A percentile compares a stretch with the other conserved stretches of the same genome.
Conservation (phyloP, 2,113 vertebrate genomes). For the Notarius lentiginosus region DNA sequence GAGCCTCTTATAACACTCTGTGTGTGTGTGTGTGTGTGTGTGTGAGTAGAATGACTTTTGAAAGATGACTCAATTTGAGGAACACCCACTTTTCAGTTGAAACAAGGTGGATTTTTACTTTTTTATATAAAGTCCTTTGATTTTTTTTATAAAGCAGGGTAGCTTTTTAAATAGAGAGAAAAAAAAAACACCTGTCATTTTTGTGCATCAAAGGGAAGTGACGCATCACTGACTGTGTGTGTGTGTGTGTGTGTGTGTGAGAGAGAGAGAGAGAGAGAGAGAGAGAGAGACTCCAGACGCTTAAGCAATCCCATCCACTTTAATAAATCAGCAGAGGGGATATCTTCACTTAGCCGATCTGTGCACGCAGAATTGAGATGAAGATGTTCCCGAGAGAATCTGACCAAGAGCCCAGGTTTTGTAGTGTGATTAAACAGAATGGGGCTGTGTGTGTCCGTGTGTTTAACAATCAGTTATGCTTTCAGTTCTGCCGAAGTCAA, state of each 20-base stretch:
- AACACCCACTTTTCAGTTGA: neutral
- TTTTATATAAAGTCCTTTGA: neutral
- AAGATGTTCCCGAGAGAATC: neutral
- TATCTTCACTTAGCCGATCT: neutral
- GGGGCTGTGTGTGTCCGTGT: neutral
- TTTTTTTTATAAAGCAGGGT: neutral
- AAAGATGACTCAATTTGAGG: conserved; percentile 16
- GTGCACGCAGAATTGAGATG: neutral
- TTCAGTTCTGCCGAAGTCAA: neutral
- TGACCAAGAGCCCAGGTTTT: neutral
- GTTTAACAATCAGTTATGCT: neutral
- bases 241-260: conserved; percentile 1
- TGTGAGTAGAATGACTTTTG: neutral
- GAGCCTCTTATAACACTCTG: conserved; percentile 23
- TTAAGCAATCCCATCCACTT: neutral
- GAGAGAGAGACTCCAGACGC: neutral
- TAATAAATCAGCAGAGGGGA: neutral
- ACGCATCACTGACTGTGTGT: neutral
- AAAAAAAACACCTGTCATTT: no score
- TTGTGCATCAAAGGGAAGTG: neutral
- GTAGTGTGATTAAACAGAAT: neutral
- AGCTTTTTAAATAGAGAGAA: neutral
- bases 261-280: neutral
- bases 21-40: conserved; percentile 18
- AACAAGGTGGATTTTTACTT: neutral